phyloP scores from a whole-genome alignment of 2,888 invertebrate species.

The Eumerus sabulonum region DNA sequence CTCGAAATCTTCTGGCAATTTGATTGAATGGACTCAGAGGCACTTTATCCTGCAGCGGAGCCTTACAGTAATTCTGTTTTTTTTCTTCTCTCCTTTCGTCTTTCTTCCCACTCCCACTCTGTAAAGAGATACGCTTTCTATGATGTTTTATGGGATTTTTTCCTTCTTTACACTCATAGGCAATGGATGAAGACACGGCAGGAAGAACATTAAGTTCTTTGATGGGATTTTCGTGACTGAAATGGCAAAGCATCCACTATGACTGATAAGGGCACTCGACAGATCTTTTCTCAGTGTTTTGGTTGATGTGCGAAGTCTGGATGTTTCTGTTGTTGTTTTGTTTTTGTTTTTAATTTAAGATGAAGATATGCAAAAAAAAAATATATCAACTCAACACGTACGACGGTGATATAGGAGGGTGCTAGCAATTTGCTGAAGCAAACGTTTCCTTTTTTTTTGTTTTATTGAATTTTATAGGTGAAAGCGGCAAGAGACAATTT shows the following conservation, averaged over 20 bases:
- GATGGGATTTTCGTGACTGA: constrained; percentile 68
- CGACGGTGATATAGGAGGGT: constrained; percentile 43
- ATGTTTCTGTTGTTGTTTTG: not conserved
- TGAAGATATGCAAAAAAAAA: constrained; percentile 59
- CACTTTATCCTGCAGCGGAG: constrained; percentile 37
- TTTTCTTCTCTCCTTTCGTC: not conserved
- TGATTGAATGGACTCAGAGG: constrained; percentile 64
- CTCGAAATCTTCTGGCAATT: constrained; percentile 49
- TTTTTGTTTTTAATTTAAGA: constrained; percentile 33
- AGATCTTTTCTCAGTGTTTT: too few relatives aligned
- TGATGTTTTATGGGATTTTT: constrained; percentile 47
- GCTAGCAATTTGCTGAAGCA: constrained; percentile 41
- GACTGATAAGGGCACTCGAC: constrained; percentile 19
- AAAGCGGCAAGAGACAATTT: too few relatives aligned
- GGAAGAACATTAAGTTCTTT: constrained; percentile 66
- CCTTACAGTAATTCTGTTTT: too few relatives aligned
- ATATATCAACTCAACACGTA: constrained; percentile 55
- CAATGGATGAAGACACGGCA: constrained; percentile 58
- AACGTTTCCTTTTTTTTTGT: constrained; percentile 37
- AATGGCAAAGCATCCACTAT: constrained; percentile 48
- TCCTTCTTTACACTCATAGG: constrained; percentile 14
- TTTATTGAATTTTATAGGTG: too few relatives aligned
- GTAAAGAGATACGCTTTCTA: constrained; percentile 27
- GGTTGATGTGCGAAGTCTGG: constrained; percentile 14
- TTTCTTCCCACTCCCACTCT: constrained; percentile 8